Evolutionary conservation across 2,113 vertebrate species (phyloP).

Genomic region (Epinephelus lanceolatus): DNA sequence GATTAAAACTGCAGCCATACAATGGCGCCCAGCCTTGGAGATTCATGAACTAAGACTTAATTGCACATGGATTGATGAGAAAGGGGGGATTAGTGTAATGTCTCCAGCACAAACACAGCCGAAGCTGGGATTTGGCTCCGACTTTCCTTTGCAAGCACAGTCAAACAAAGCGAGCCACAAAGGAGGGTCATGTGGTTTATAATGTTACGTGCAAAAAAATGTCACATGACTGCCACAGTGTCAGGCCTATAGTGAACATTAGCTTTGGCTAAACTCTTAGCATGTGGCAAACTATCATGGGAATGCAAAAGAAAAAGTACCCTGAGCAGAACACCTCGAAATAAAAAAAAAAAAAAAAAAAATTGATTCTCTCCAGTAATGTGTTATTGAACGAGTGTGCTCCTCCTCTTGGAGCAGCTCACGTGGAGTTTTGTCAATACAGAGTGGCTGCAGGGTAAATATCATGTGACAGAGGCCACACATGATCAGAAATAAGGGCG

Average conservation of each 20-base stretch:
- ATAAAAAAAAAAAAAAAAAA: slow-evolving; percentile 27
- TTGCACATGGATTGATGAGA: slow-evolving; percentile 33
- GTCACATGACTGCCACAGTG: slow-evolving; percentile 35
- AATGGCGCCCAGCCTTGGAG: neutral
- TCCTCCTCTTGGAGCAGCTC: slow-evolving; percentile 32
- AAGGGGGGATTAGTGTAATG: slow-evolving; percentile 52
- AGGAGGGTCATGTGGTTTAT: slow-evolving; percentile 49
- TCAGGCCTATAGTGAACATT: neutral
- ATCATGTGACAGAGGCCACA: slow-evolving; percentile 66
- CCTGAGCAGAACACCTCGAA: slow-evolving; percentile 21
- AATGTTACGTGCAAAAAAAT: slow-evolving; percentile 9
- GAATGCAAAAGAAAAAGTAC: slow-evolving; percentile 25
- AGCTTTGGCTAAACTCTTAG: slow-evolving; percentile 16
- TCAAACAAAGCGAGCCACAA: slow-evolving; percentile 60
- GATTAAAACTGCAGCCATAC: neutral
- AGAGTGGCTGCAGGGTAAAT: slow-evolving; percentile 69
- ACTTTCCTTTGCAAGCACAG: slow-evolving; percentile 46
- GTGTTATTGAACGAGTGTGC: slow-evolving; percentile 52
- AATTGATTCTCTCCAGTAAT: slow-evolving; percentile 43
- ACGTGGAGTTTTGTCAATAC: slow-evolving; percentile 74
- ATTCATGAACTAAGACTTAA: slow-evolving; percentile 28
- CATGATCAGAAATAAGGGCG: slow-evolving; percentile 57
- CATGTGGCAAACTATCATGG: neutral
- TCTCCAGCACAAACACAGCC: slow-evolving; percentile 53
- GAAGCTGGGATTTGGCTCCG: slow-evolving; percentile 46